phyloP scores from a whole-genome alignment of 1,140 invertebrate species.

The Drosophila arawakana region DNA sequence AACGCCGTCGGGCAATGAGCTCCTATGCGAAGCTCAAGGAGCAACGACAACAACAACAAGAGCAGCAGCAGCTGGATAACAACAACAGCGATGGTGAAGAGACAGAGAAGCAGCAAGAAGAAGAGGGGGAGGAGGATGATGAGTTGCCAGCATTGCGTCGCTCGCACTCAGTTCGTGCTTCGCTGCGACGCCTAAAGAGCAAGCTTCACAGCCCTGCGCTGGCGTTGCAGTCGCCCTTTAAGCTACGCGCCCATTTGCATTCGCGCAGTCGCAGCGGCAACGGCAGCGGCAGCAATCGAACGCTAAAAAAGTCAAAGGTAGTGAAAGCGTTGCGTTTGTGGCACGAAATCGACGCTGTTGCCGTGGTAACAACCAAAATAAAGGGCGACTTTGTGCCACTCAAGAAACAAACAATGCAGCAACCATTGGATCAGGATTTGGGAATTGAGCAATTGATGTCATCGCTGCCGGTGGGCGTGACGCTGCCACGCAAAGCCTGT shows the following conservation, averaged over 20 bases:
- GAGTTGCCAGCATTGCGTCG: constrained; percentile 85
- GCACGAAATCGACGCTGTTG: constrained; percentile 64
- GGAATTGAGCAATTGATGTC: constrained; percentile 74
- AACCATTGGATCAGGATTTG: constrained; percentile 41
- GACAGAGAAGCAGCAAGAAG: constrained; percentile 24
- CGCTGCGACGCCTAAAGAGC: constrained; percentile 87
- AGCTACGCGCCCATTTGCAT: constrained; percentile 73
- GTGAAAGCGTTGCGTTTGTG: constrained; percentile 59
- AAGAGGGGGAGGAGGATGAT: constrained; percentile 34
- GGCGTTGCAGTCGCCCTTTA: constrained; percentile 73
- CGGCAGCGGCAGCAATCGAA: constrained; percentile 9
- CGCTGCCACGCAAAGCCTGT: constrained; percentile 73
- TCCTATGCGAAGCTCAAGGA: constrained; percentile 71
- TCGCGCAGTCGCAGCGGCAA: constrained; percentile 50
- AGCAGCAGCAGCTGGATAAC: constrained; percentile 45
- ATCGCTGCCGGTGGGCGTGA: constrained; percentile 60
- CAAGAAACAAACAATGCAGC: constrained; percentile 33
- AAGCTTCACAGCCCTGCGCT: constrained; percentile 72
- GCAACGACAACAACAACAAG: constrained; percentile 71
- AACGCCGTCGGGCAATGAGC: constrained; percentile 67
- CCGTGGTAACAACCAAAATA: constrained; percentile 64
- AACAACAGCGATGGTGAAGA: constrained; percentile 62
- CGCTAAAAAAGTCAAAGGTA: constrained; percentile 58
- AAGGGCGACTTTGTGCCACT: constrained; percentile 66
- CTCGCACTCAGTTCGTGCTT: constrained; percentile 89